phyloP scores from a whole-genome alignment of 2,888 invertebrate species.

The Cataglyphis altisquamis region DNA sequence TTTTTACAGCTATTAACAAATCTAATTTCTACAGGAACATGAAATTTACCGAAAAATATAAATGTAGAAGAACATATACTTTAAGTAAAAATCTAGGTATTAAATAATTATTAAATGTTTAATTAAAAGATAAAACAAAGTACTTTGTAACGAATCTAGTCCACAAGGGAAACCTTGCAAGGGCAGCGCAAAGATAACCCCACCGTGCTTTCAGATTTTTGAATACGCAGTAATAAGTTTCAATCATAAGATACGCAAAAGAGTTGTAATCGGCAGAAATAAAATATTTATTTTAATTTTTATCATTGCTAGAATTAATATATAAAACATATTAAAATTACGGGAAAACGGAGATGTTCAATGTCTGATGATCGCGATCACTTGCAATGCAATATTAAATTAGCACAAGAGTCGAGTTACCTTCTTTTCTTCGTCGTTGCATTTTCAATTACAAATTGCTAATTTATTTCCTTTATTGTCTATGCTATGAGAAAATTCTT shows the following conservation, averaged over 20 bases:
- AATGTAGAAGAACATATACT: not conserved
- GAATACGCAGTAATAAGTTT: not conserved
- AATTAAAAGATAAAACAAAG: not conserved
- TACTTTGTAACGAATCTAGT: constrained; percentile 70
- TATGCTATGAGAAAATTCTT: not conserved
- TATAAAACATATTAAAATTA: not conserved
- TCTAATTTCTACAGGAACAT: not conserved
- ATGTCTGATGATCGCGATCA: not conserved
- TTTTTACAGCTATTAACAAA: not conserved
- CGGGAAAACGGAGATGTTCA: not conserved
- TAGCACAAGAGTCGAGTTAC: not conserved
- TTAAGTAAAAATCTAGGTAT: not conserved
- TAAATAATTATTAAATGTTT: constrained; percentile 1
- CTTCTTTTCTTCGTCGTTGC: not conserved
- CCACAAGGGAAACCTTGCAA: constrained; percentile 58
- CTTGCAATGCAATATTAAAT: not conserved
- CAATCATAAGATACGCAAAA: not conserved
- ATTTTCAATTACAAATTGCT: not conserved
- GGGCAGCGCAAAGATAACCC: constrained; percentile 56
- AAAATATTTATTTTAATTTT: not conserved
- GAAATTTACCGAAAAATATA: not conserved
- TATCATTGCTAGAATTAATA: not conserved
- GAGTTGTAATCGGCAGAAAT: not conserved
- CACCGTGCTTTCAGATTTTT: not conserved
- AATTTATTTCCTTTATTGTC: not conserved